These are phyloP conservation scores for Choloepus hoffmanni DNA, from an alignment of 2,113 vertebrate genomes.

Conservation along the genomic window DNA sequence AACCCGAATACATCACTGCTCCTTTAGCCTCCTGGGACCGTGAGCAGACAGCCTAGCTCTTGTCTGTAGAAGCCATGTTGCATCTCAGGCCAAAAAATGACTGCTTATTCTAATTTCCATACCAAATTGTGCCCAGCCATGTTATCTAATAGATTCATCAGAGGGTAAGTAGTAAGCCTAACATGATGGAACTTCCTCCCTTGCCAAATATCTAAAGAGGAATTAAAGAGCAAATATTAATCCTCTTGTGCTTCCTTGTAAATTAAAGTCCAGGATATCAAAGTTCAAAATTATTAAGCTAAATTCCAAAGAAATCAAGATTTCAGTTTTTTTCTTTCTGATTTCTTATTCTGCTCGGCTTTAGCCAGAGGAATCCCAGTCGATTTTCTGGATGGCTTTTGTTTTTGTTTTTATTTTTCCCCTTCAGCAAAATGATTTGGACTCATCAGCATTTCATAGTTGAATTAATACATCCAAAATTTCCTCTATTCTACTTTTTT, in stretches of 20 bases:
- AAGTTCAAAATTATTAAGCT: slow-evolving; percentile 25
- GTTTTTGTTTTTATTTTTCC: not conserved
- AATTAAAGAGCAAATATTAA: slow-evolving; percentile 35
- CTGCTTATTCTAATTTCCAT: not conserved
- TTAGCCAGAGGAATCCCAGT: not conserved
- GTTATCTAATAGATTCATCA: not conserved
- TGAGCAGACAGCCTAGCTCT: not conserved
- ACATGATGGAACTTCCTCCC: not conserved
- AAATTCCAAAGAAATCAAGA: slow-evolving; percentile 36
- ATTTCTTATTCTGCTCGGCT: not conserved
- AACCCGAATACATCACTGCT: not conserved
- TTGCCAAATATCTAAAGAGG: slow-evolving; percentile 22
- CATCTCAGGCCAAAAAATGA: not conserved
- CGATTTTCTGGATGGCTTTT: not conserved
- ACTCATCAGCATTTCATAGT: not conserved
- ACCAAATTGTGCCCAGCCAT: not conserved
- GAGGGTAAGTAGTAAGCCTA: not conserved
- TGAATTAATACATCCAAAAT: not conserved
- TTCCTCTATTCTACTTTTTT: not conserved
- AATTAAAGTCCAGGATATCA: not conserved
- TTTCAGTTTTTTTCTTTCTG: slow-evolving; percentile 26
- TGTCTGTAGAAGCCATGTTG: not conserved
- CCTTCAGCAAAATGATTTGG: not conserved
- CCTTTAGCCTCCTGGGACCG: not conserved
- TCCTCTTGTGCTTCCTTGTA: not conserved